Conservation (phyloP, 2,888 invertebrate species). For the Camponotus fellah region DNA sequence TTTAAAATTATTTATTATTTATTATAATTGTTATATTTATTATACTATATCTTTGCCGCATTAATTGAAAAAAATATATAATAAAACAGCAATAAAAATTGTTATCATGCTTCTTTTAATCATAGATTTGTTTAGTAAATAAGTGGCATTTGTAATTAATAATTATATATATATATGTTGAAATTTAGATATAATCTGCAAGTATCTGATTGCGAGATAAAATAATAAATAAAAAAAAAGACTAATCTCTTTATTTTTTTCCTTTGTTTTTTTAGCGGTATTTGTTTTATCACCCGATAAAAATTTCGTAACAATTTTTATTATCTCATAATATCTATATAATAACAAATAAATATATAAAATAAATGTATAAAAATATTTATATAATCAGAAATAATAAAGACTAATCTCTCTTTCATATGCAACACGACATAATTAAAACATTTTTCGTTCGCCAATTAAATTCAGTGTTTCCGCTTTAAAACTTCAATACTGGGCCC, state of each 20-base stretch:
- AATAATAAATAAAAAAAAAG: background rate
- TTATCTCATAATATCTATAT: background rate
- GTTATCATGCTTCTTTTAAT: background rate
- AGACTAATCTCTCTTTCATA: background rate
- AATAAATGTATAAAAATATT: slow-evolving; percentile 21
- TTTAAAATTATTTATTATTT: too few species aligned
- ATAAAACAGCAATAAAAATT: background rate
- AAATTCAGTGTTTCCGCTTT: slow-evolving; percentile 37
- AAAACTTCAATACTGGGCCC: slow-evolving; percentile 14
- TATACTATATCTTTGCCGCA: background rate
- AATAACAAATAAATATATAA: too few species aligned
- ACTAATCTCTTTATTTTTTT: background rate
- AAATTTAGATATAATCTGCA: background rate
- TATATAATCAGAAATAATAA: slow-evolving; percentile 18
- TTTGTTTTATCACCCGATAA: background rate
- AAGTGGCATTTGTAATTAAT: background rate
- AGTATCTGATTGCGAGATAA: background rate
- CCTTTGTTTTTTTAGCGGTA: background rate
- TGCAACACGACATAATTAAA: slow-evolving; percentile 18
- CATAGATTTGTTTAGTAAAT: background rate
- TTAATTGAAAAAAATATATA: background rate
- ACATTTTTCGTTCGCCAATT: slow-evolving; percentile 31
- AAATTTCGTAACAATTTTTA: background rate
- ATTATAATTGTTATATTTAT: too few species aligned
- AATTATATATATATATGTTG: background rate